These are phyloP conservation scores for Festucalex cinctus DNA, from an alignment of 2,113 vertebrate species.

Conservation along the genomic window DNA sequence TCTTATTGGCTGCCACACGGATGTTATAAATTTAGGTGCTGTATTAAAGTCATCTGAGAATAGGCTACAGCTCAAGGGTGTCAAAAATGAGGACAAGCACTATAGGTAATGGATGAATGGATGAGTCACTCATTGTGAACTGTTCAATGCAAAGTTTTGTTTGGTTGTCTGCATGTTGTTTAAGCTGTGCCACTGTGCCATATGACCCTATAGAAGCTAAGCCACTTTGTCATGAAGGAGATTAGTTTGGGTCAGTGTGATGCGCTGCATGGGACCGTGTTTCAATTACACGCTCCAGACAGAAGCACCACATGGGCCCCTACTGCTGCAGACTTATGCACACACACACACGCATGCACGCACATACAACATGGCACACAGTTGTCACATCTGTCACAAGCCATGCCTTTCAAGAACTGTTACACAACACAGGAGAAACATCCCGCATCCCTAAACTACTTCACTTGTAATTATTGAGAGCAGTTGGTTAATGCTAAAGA, in stretches of 20 bases:
- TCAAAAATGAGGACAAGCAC: not conserved
- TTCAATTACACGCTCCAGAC: conserved; percentile 69
- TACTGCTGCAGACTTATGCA: conserved; percentile 23
- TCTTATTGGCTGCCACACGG: too few relatives aligned
- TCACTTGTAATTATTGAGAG: conserved; percentile 12
- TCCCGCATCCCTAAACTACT: conserved; percentile 14
- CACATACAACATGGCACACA: not conserved
- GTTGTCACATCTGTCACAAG: not conserved
- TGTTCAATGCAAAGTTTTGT: not conserved
- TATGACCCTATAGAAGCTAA: conserved; percentile 75
- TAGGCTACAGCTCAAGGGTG: too few relatives aligned
- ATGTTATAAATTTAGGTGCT: too few relatives aligned
- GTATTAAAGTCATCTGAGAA: too few relatives aligned
- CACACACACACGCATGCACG: conserved; percentile 5
- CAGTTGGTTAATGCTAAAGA: conserved; percentile 39
- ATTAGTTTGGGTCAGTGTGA: conserved; percentile 75
- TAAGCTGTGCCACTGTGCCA: conserved; percentile 69
- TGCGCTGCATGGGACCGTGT: conserved; percentile 59
- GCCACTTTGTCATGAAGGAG: conserved; percentile 75
- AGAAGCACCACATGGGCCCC: conserved; percentile 47
- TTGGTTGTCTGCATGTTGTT: conserved; percentile 12
- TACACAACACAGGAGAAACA: not conserved
- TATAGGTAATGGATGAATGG: not conserved
- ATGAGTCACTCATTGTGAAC: not conserved
- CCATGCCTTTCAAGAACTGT: not conserved